Percentiles rank a stretch among this genome's conserved stretches.
Conservation (phyloP, 2,113 vertebrate species). For the Leucoraja erinaceus region DNA sequence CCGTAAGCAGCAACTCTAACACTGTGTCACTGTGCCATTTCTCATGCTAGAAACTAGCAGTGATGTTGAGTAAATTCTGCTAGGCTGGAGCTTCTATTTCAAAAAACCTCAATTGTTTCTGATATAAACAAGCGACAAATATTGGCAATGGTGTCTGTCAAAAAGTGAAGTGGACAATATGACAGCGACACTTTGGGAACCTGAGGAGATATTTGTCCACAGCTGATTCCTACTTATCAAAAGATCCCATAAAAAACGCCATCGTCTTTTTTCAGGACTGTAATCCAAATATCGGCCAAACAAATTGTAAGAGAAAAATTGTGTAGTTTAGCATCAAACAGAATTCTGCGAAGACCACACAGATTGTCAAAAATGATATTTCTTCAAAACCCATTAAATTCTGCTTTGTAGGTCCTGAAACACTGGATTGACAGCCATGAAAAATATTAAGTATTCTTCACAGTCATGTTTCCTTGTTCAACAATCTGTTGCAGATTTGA, state of each 20-base stretch:
- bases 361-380: too few relatives aligned
- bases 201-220: background rate
- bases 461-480: background rate
- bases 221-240: background rate
- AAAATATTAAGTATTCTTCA: background rate
- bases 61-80: background rate
- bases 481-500: background rate
- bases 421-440: background rate
- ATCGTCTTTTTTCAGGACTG: too few relatives aligned
- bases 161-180: background rate
- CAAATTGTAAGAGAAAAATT: too few relatives aligned
- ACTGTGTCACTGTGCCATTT: background rate
- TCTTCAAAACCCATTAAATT: too few relatives aligned
- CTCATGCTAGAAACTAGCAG: background rate
- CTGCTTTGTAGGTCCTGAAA: too few relatives aligned
- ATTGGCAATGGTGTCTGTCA: slow-evolving; percentile 4
- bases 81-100: background rate
- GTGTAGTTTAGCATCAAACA: too few relatives aligned
- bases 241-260: background rate
- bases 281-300: too few relatives aligned
- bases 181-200: background rate
- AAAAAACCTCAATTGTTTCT: background rate
- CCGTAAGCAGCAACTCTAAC: too few relatives aligned
- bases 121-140: background rate
- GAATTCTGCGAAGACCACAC: too few relatives aligned